Base-by-base conservation (phyloP, 2,113 vertebrate species). In the Daubentonia madagascariensis region DNA sequence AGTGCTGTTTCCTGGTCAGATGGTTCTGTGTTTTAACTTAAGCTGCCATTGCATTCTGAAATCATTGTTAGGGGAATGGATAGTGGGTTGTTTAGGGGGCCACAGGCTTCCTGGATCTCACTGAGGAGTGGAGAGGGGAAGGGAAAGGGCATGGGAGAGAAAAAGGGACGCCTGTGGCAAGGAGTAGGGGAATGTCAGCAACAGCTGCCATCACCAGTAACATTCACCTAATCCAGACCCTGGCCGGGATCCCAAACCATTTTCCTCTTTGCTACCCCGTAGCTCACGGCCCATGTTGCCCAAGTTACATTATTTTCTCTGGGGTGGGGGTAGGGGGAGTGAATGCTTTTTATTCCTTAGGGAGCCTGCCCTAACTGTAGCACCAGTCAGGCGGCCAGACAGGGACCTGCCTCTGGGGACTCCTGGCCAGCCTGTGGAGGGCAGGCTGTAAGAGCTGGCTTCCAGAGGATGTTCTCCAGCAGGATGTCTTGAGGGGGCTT, bases 121-220 rank as follows among this genome's bases (percentile, higher is more conserved):
- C 43, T 28, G 63, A 88, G 5, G 11, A 8, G 16, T 18, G 37
- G 50, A 30, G 65, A 48, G 61, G 80, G 50, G 16, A n/a, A 16
- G 28, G 9, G 61, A 61, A 30, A 79, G 54, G 72, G 16, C 6
- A 1, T 3, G 5, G 23, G 85, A 48, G 0, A 17, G 11, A 35
- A 1, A 9, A n/a, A 48, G n/a, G 23, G 14, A 20, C 4, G 20
- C 32, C n/a, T 20, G 0, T 0, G 0, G 12, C 20, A 11, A n/a
- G 86, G 37, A 48, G 25, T 17, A 17, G 48, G 35, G 3, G 8
- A 23, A 9, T 67, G 43, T 52, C 40, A 20, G 43, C 40, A 23
- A 18, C 37, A 75, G 89, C 35, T 80, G 70, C 91, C 6, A 1
- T 48, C 48, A 43, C 12, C 0, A 10, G 28, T 48, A 7, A 9